phyloP scores from a whole-genome alignment of 2,888 invertebrate genomes.

The Lomographa bimaculata region DNA sequence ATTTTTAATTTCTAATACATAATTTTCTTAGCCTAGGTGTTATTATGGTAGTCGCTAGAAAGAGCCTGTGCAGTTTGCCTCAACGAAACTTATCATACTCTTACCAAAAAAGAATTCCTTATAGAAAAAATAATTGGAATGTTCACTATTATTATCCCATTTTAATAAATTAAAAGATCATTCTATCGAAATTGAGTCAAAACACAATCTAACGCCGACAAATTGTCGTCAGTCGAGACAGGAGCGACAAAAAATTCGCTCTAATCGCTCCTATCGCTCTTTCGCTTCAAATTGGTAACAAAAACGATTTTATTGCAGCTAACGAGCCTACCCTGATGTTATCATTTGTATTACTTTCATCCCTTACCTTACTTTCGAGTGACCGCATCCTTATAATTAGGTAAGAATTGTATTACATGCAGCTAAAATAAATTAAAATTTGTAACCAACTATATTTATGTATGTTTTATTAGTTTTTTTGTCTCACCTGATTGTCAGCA shows the following conservation, averaged over 20 bases:
- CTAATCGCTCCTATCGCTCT: slow-evolving; percentile 35
- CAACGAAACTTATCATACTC: too few species aligned
- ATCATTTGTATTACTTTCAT: slow-evolving; percentile 79
- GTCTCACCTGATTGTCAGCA: too few species aligned
- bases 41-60: too few species aligned
- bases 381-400: slow-evolving; percentile 72
- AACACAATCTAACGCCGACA: slow-evolving; percentile 57
- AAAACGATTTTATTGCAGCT: slow-evolving; percentile 75
- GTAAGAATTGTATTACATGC: slow-evolving; percentile 54
- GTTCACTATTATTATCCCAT: slow-evolving; percentile 5
- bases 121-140: not conserved
- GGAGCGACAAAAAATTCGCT: slow-evolving; percentile 75
- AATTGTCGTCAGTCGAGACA: slow-evolving; percentile 70
- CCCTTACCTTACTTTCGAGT: slow-evolving; percentile 64
- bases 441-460: too few species aligned
- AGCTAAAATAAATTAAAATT: too few species aligned
- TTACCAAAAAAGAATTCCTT: too few species aligned
- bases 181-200: slow-evolving; percentile 36
- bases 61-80: too few species aligned
- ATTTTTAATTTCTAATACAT: too few species aligned
- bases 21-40: too few species aligned
- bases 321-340: slow-evolving; percentile 74
- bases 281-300: slow-evolving; percentile 42
- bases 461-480: too few species aligned
- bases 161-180: slow-evolving; percentile 29